These are phyloP conservation scores for Plectropomus leopardus DNA, from an alignment of 2,113 vertebrate genomes.

Conservation along the genomic window DNA sequence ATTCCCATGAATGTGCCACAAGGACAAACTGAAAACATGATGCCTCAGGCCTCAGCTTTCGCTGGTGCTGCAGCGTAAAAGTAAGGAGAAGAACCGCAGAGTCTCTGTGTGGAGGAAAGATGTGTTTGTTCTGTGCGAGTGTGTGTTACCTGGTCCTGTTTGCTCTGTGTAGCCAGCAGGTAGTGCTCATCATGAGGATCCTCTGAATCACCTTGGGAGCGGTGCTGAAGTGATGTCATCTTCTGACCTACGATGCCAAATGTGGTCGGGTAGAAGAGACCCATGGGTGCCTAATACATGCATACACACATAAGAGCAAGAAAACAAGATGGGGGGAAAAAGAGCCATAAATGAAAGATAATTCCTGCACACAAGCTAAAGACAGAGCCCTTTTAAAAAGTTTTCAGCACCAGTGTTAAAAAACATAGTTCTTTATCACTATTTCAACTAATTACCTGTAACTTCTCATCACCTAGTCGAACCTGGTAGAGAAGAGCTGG, in stretches of 20 bases:
- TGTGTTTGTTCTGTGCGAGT: background rate
- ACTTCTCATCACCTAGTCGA: constrained; percentile 95
- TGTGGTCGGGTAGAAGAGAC: constrained; percentile 95
- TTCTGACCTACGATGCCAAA: constrained; percentile 99
- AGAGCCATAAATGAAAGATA: background rate
- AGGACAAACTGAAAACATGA: too few species aligned
- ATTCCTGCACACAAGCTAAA: background rate
- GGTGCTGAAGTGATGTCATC: constrained; percentile 94
- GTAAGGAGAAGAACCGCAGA: background rate
- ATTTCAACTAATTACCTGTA: constrained; percentile 87
- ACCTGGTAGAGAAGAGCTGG: constrained; percentile 94
- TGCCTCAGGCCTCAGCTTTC: too few species aligned
- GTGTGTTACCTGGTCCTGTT: constrained; percentile 93
- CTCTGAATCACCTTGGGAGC: constrained; percentile 94
- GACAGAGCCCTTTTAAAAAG: background rate
- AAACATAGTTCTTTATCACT: background rate
- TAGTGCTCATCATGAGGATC: constrained; percentile 98
- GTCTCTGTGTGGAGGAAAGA: background rate
- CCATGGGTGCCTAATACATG: constrained; percentile 92
- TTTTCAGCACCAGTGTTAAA: background rate
- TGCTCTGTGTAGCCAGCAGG: constrained; percentile 96
- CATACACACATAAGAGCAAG: background rate
- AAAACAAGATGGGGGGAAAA: background rate
- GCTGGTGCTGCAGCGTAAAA: too few species aligned
- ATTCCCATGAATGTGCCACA: too few species aligned